Base-by-base conservation (phyloP, 2,888 invertebrate species). In the Schizotus pectinicornis region DNA sequence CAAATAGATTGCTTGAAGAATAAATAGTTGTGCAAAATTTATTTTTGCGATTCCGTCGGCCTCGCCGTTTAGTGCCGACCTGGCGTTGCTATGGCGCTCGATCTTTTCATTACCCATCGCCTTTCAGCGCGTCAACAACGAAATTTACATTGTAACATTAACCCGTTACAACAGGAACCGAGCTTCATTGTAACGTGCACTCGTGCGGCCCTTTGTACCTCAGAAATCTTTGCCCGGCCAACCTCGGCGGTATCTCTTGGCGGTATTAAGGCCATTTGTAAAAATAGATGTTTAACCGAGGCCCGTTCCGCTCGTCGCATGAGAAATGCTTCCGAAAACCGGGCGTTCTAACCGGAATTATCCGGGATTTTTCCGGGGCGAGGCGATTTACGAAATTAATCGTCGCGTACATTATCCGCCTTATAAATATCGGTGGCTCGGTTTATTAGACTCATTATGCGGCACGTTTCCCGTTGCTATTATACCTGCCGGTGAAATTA, bases 401-500 rank as follows among this genome's bases (percentile, higher is more conserved):
- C 33, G 11, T 33, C 31, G 0, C 7, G 32, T 31, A 9, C 33
- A 45, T 32, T 43, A 31, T 43, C 11, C 30, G 30, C 13, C 9
- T 42, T 42, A 43, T 45, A 45, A 45, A 45, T 45, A 45, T 45
- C 6, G 12, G 32, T 6, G 12, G 45, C 33, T n/a, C 45, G 11
- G 45, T 45, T 45, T 45, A 45, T 45, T 45, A 45, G 45, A 33
- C 33, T 45, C 45, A 45, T 45, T 45, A 45, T 45, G 12, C 34
- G 12, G 6, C 45, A n/a, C 33, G 45, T 45, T 12, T 45, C 32
- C 14, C 45, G 11, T 45, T 33, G 32, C 45, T 12, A 45, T 33
- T 33, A 31, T 33, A 8, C 11, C 43, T 7, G 11, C 41, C 14
- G 45, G 34, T 45, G 45, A 45, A 45, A 45, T 45, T 45, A 45